phyloP scores from a whole-genome alignment of 53 echinoderm and acorn worm genomes.

The Crossaster papposus region DNA sequence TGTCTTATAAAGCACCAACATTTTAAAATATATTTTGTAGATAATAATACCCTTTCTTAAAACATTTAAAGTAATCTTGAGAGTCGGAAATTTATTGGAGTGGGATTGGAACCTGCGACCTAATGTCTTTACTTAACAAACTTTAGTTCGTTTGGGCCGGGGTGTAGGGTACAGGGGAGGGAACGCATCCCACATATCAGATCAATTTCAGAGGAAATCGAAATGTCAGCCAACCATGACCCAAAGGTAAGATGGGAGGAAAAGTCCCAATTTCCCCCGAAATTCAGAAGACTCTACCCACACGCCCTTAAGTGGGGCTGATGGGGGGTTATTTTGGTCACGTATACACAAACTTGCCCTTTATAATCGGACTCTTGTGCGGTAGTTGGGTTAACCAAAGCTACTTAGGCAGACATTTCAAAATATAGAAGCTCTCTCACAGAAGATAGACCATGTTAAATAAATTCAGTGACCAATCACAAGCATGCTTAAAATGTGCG shows the following conservation, averaged over 20 bases:
- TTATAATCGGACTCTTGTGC: not conserved
- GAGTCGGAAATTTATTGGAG: no score
- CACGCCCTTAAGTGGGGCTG: not conserved
- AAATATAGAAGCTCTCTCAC: no score
- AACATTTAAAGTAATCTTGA: no score
- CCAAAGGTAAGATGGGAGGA: not conserved
- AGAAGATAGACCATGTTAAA: no score
- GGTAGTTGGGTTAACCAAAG: no score
- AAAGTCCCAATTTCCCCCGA: conserved; percentile 4
- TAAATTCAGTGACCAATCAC: no score
- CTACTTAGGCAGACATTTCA: no score
- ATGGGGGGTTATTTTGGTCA: not conserved
- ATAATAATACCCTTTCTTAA: no score
- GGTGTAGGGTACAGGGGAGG: not conserved
- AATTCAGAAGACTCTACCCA: not conserved
- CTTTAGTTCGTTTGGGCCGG: not conserved
- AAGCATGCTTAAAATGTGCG: no score
- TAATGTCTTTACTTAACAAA: not conserved
- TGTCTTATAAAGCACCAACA: no score
- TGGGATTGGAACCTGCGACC: no score
- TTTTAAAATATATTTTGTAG: no score
- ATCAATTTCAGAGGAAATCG: not conserved
- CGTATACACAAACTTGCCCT: not conserved
- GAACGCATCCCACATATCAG: not conserved
- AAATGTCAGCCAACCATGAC: conserved; percentile 10